Evolutionary conservation across 1,140 invertebrate genomes (phyloP), one percentile per base, ranked within the genome.

Genomic region (Orchestia grillus): DNA sequence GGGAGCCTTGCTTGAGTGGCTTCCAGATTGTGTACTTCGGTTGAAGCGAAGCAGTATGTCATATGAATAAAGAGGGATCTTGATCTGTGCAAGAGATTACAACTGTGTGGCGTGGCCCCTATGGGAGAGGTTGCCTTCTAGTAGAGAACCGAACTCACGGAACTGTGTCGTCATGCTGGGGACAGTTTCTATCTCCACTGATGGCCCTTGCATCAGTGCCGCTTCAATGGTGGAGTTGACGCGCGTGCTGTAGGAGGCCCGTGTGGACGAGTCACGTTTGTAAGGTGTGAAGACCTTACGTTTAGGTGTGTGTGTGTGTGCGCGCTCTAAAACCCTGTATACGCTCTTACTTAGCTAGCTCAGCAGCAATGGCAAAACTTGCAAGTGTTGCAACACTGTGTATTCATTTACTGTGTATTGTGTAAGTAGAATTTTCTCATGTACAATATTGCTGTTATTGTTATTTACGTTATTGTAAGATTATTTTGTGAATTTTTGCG

Each of bases 401-500:
- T 90, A 42, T 90, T 90, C 88, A 90, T 44, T 90, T 90, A 36
- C 88, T 90, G 88, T 90, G 88, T 90, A 90, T 90, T 44, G 28
- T 90, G n/a, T 90, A 42, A 42, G 88, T 90, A 90, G 88, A 16
- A 90, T 90, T 90, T 90, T 94, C 40, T 44, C 43, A 45, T 94
- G 92, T 94, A 94, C 44, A 11, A 47, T 94, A 47, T 90, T 90
- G 88, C 88, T 90, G 92, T 45, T 94, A 45, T 45, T 94, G 92
- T 94, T 94, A n/a, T n/a, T 94, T 94, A 6, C 40, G 43, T 44
- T 94, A 45, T 94, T 94, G 40, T 94, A 94, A 94, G 44, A 23
- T 28, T 94, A 44, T 45, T 94, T 40, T 47, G 43, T 94, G 44
- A 44, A 47, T 44, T 91, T 42, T 91, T 53, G 6, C 47, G 36